Percentiles rank a stretch among this genome's conserved stretches.
phyloP scores from a whole-genome alignment of 2,888 invertebrate species.

The Uropetala carovei region DNA sequence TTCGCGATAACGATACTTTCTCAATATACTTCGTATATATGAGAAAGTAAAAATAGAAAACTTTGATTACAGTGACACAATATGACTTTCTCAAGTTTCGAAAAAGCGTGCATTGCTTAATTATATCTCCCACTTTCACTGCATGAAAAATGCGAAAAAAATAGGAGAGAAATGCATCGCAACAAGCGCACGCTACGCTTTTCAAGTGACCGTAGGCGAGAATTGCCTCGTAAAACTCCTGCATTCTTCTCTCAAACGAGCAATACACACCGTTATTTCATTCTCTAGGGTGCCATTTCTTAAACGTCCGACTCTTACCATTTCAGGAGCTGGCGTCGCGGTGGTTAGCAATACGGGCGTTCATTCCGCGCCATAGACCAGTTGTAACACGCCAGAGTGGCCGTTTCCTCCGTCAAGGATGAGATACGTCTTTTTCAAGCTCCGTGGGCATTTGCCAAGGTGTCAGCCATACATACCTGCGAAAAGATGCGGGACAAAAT shows the following conservation, averaged over 20 bases:
- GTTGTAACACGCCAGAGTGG: neutral
- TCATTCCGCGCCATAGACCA: neutral
- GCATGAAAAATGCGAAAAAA: neutral
- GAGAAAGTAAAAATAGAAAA: no score
- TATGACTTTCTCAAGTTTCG: no score
- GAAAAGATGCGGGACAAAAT: neutral
- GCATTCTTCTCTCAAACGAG: neutral
- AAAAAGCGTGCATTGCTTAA: neutral
- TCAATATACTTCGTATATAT: no score
- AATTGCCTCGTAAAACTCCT: neutral
- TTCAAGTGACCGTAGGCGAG: neutral
- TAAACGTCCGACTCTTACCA: neutral
- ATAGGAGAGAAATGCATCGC: no score
- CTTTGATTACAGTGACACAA: no score
- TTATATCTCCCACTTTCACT: neutral
- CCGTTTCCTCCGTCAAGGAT: neutral
- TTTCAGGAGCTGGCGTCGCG: neutral
- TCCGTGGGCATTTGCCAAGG: neutral
- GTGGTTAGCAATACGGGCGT: neutral
- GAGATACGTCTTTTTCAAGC: neutral
- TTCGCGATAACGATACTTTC: no score
- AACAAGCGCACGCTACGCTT: no score
- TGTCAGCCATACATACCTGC: neutral
- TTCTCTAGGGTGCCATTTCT: neutral
- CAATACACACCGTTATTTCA: conserved; percentile 21